Evolutionary conservation across 2,113 vertebrate species (phyloP).

Genomic region (Ptyas mucosa): DNA sequence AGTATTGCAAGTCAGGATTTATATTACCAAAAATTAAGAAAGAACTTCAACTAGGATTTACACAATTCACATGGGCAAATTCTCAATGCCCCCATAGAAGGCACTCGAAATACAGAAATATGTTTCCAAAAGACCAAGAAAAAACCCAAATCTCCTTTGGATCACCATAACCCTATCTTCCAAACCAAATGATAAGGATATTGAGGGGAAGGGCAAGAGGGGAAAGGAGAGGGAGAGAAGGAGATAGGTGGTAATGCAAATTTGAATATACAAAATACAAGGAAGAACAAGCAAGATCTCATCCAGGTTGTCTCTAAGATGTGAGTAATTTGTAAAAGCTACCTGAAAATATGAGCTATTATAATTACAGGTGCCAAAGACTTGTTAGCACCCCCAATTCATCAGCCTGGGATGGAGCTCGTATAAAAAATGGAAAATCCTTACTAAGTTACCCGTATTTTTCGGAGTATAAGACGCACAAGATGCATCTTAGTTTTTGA

Average conservation of each 20-base stretch:
- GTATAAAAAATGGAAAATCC: neutral
- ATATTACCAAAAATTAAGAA: neutral
- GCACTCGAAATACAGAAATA: neutral
- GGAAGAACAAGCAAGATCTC: neutral
- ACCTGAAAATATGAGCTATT: neutral
- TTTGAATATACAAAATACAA: neutral
- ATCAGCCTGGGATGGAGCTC: neutral
- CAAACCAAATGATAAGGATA: neutral
- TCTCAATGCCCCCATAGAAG: neutral
- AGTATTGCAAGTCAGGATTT: neutral
- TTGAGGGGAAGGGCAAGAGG: too few relatives aligned
- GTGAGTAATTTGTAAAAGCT: neutral
- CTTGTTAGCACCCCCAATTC: neutral
- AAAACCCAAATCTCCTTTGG: neutral
- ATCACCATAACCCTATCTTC: neutral
- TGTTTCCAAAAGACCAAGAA: neutral
- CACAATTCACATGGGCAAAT: neutral
- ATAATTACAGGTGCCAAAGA: neutral
- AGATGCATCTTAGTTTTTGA: too few relatives aligned
- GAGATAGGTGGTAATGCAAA: neutral
- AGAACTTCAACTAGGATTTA: neutral
- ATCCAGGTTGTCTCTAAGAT: neutral
- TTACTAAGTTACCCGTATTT: neutral
- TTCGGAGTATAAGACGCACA: too few relatives aligned
- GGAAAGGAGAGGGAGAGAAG: too few relatives aligned